Conservation (phyloP, 2,797 vertebrate genomes). For the Anabas testudineus region DNA sequence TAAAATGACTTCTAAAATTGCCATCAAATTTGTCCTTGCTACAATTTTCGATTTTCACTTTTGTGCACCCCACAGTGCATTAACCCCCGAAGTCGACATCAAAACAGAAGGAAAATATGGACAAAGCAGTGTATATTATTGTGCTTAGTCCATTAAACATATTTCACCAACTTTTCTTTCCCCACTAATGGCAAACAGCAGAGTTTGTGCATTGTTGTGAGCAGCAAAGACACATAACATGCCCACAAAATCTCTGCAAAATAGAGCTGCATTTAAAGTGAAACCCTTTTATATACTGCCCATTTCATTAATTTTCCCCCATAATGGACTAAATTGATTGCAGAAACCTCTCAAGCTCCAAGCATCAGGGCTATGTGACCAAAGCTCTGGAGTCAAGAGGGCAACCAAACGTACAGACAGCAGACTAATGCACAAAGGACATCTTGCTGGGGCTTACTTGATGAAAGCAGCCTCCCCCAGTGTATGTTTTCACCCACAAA, state of each 20-base stretch:
- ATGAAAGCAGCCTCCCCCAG: constrained; percentile 70
- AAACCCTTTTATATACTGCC: constrained; percentile 63
- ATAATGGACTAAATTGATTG: constrained; percentile 81
- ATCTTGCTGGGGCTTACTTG: constrained; percentile 66
- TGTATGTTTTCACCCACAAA: constrained; percentile 75
- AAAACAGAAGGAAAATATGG: constrained; percentile 18
- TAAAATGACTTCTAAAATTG: constrained; percentile 55
- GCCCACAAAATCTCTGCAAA: constrained; percentile 53
- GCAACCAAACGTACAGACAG: constrained; percentile 71
- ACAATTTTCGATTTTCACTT: constrained; percentile 38
- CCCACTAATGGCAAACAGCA: constrained; percentile 46
- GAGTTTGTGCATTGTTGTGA: constrained; percentile 60
- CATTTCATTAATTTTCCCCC: constrained; percentile 74
- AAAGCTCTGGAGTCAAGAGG: constrained; percentile 59
- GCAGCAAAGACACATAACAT: constrained; percentile 48
- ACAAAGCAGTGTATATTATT: constrained; percentile 8
- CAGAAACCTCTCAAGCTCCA: constrained; percentile 71
- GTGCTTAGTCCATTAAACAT: constrained; percentile 50
- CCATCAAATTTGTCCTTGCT: constrained; percentile 52
- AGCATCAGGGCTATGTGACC: constrained; percentile 72
- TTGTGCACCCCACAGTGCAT: constrained; percentile 22
- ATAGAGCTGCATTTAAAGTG: constrained; percentile 58
- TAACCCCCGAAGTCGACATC: constrained; percentile 11
- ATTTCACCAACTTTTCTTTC: constrained; percentile 46
- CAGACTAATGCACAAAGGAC: constrained; percentile 68